A percentile compares a stretch with the other conserved stretches of the same genome.
phyloP scores from a whole-genome alignment of 2,888 invertebrate genomes.

The Candidula unifasciata region DNA sequence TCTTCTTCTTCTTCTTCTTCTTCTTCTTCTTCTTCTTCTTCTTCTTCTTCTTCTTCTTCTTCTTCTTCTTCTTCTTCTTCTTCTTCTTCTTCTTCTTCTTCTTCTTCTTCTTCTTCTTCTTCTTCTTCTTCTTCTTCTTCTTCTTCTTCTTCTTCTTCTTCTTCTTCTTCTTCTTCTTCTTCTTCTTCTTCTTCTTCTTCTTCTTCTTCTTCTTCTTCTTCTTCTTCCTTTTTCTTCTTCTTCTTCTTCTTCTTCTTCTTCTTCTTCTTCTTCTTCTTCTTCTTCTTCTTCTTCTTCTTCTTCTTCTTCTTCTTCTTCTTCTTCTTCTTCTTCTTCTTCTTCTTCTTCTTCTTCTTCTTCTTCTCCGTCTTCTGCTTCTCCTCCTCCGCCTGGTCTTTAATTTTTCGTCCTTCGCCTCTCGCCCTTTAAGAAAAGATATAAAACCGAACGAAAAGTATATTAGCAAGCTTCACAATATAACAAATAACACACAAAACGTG shows the following conservation, averaged over 20 bases:
- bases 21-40: constrained; percentile 44
- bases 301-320: constrained; percentile 8
- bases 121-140: background rate
- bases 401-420: no score
- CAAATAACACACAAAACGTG: no score
- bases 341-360: background rate
- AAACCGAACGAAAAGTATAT: no score
- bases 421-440: no score
- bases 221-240: background rate
- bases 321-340: background rate
- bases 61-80: constrained; percentile 39
- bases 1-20: constrained; percentile 37
- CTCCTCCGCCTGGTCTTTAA: background rate
- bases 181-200: constrained; percentile 27
- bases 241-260: constrained; percentile 1
- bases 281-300: constrained; percentile 5
- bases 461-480: no score
- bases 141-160: no score
- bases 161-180: background rate
- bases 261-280: background rate
- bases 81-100: constrained; percentile 28
- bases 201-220: constrained; percentile 25
- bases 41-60: constrained; percentile 15
- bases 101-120: background rate
- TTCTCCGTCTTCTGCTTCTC: constrained; percentile 7